Base-by-base conservation (phyloP, 37 sponge, comb jelly and placozoan genomes). In the Spongilla lacustris region DNA sequence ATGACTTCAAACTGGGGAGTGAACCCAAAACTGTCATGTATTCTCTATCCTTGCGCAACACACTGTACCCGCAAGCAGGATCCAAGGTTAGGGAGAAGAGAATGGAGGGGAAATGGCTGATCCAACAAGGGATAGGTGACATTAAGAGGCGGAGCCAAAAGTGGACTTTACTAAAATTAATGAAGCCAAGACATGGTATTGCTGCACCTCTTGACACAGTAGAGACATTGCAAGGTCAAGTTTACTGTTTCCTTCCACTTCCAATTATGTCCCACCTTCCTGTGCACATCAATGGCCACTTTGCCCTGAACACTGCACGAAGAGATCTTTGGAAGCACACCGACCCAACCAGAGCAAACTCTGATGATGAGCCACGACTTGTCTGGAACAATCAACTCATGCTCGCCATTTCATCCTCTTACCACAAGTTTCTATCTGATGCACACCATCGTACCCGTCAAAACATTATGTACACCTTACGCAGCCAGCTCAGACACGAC, bases 281-380 rank as follows among this genome's bases (percentile, higher is more conserved):
- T 24, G 88, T 95, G 29, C 93, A 92, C 50, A 69, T 95, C 4
- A 83, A 95, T 92, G 96, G 93, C 10, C 85, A 90, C 75, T 95
- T 95, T 71, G 73, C 86, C 10, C 68, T 95, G 24, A 77, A 89
- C 84, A 68, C 88, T 27, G 74, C 75, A 50, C 86, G 94, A 25
- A 70, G 94, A 77, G 69, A 82, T 31, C 80, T 93, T 24, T 93
- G 90, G 90, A 49, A 75, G 29, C 27, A 71, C 23, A 84, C 84
- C 36, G 46, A 84, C 36, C 80, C 84, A 74, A 69, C 71, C 19
- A 32, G 68, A 22, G 69, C 24, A 46, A 70, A 13, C n/a, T 8
- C 34, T 32, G 71, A 70, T 82, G 88, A 87, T 32, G 67, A 81
- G 33, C 83, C 66, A 21, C 36, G 74, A 29, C 50, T 67, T 10